A percentile compares a stretch with the other conserved stretches of the same genome.
Evolutionary conservation across 2,113 vertebrate species (phyloP).

Genomic region (Bothrops jararaca): DNA sequence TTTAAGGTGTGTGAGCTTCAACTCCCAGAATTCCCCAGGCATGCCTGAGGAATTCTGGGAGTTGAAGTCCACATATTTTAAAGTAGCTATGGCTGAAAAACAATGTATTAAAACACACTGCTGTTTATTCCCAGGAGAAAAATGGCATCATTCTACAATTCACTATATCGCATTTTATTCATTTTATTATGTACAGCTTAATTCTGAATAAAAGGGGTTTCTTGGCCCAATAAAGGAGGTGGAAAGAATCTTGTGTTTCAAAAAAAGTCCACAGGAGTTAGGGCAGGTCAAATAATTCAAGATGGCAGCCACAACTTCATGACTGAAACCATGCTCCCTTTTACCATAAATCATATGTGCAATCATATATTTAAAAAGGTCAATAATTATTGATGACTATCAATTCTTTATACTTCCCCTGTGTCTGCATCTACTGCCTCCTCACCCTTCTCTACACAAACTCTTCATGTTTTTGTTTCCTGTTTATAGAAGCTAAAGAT

Average conservation of each 20-base stretch:
- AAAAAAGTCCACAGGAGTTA: not conserved
- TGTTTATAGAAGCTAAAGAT: slow-evolving; percentile 44
- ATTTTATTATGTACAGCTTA: not conserved
- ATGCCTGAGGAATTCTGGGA: not conserved
- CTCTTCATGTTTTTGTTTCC: slow-evolving; percentile 43
- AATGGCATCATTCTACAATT: slow-evolving; percentile 27
- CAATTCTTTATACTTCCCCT: not conserved
- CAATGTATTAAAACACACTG: not conserved
- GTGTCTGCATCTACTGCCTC: not conserved
- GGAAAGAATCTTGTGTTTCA: not conserved
- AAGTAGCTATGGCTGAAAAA: not conserved
- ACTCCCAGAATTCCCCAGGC: not conserved
- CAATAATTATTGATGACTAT: not conserved
- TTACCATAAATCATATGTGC: not conserved
- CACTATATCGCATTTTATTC: slow-evolving; percentile 29
- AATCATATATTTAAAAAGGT: not conserved
- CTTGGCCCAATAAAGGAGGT: not conserved
- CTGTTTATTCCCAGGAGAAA: slow-evolving; percentile 1
- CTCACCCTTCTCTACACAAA: not conserved
- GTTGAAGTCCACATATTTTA: not conserved
- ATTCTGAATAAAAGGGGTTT: not conserved
- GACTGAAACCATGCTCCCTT: not conserved
- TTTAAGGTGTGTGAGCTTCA: not conserved
- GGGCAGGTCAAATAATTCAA: not conserved
- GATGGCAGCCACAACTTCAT: not conserved